A percentile compares a stretch with the other conserved stretches of the same genome.
These are phyloP conservation scores for Protophormia terraenovae DNA, from an alignment of 2,888 invertebrate species.

Conservation along the genomic window DNA sequence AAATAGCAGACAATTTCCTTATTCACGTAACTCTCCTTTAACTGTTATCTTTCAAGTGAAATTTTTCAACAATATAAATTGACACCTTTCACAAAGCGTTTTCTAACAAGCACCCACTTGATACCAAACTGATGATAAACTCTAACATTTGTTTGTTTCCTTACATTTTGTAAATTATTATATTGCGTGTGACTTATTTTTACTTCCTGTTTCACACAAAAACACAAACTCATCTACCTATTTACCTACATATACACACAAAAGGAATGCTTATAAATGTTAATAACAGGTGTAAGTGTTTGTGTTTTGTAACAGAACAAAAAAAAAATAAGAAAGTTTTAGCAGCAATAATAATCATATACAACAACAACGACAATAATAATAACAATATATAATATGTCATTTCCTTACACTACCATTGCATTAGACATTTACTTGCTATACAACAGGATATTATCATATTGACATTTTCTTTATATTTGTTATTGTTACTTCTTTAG, in stretches of 20 bases:
- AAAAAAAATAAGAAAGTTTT: not conserved
- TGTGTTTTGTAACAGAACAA: not conserved
- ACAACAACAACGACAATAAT: not conserved
- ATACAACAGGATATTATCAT: conserved; percentile 26
- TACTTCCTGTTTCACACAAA: not conserved
- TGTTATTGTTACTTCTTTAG: not conserved
- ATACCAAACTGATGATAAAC: not conserved
- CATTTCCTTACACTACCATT: not conserved
- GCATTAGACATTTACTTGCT: not conserved
- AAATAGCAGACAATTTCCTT: not conserved
- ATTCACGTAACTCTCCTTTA: not conserved
- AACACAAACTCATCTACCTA: not conserved
- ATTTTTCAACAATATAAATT: conserved; percentile 6
- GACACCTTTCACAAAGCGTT: conserved; percentile 13
- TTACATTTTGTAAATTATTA: not conserved
- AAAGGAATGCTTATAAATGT: not conserved
- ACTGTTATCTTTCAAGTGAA: not conserved
- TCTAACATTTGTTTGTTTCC: not conserved
- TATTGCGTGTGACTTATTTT: conserved; percentile 22
- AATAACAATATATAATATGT: not conserved
- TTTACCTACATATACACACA: not conserved
- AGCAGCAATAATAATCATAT: not conserved
- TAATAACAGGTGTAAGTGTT: not conserved
- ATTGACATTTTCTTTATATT: conserved; percentile 39
- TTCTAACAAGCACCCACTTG: not conserved